Evolutionary conservation across 2,113 vertebrate species (phyloP).

Genomic region (Callopanchax toddi): DNA sequence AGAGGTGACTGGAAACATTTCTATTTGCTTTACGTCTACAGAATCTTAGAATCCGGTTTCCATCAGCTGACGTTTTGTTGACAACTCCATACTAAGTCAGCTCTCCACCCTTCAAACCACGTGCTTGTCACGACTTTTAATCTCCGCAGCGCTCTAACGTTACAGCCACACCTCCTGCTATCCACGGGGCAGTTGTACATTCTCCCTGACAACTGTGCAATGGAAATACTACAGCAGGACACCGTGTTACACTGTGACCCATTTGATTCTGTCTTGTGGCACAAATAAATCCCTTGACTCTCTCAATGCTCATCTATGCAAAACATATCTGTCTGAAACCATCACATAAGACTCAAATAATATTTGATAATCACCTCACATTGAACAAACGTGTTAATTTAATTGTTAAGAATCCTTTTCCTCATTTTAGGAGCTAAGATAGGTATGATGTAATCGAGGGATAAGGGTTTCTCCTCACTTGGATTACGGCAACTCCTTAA

Average conservation of each 20-base stretch:
- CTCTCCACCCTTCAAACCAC: conserved; percentile 68
- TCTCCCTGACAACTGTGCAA: conserved; percentile 44
- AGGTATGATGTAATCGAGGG: no score
- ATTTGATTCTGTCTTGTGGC: background rate
- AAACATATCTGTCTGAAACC: no score
- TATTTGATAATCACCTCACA: no score
- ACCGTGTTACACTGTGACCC: background rate
- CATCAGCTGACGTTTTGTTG: conserved; percentile 68
- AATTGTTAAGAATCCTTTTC: no score
- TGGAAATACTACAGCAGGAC: conserved; percentile 55
- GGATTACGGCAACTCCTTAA: no score
- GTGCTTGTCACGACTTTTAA: conserved; percentile 59
- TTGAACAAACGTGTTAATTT: no score
- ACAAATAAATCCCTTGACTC: background rate
- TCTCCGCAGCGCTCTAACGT: conserved; percentile 34
- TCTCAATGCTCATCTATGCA: no score
- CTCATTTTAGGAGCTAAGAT: no score
- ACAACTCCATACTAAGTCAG: conserved; percentile 59
- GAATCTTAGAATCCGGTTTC: conserved; percentile 21
- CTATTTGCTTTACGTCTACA: conserved; percentile 53
- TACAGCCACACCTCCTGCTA: conserved; percentile 21
- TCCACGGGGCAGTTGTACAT: conserved; percentile 24
- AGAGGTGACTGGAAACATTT: background rate
- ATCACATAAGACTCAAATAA: no score
- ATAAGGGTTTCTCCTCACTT: no score